Conservation (phyloP, 2,888 invertebrate species). For the Hyppa rectilinea region DNA sequence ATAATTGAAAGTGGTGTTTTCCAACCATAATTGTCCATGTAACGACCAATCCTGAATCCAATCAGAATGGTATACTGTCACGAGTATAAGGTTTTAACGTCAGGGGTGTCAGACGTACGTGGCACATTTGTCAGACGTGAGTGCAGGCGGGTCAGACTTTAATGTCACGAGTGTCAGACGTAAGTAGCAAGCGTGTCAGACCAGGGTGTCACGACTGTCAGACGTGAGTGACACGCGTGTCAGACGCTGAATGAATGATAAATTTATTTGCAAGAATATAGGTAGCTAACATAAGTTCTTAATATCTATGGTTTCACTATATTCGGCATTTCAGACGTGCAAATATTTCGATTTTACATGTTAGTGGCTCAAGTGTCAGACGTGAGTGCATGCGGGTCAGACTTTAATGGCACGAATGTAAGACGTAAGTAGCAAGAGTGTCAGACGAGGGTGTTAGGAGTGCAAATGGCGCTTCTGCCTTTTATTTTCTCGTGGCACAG, state of each 20-base stretch:
- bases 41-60: background rate
- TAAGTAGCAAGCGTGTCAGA: background rate
- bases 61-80: background rate
- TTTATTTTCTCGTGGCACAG: background rate
- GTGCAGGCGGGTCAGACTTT: no score
- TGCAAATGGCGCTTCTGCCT: slow-evolving; percentile 20
- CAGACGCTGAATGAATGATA: no score
- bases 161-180: background rate
- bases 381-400: no score
- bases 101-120: background rate
- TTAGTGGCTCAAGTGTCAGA: no score
- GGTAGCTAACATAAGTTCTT: no score
- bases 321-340: no score
- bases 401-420: background rate
- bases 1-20: background rate
- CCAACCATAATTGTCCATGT: background rate
- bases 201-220: background rate
- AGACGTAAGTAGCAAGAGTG: background rate
- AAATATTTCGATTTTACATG: no score
- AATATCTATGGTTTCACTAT: no score
- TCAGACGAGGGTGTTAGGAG: background rate
- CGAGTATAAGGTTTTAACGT: background rate
- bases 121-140: background rate
- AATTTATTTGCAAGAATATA: no score
- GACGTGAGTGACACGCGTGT: background rate